Evolutionary conservation across 2,797 vertebrate genomes (phyloP), one percentile per base, ranked within the genome.

Genomic region (Pantherophis vulpinus): DNA sequence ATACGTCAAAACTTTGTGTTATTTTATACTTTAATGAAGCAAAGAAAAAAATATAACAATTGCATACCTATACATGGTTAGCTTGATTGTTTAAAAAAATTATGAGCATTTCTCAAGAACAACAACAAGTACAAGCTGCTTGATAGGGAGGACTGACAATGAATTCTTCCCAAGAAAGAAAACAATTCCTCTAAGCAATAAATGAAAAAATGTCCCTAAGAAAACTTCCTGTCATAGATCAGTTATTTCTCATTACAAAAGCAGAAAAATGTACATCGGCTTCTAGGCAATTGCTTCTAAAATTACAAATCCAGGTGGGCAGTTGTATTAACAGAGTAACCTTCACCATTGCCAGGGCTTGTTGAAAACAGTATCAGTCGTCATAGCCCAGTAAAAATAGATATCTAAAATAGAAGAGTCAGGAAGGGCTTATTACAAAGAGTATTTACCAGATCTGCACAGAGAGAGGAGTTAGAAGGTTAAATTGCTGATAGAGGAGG

Each of bases 221-320:
- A 97, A 97, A 94, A 94, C 93, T 87, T 94, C 92, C 96, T 94
- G 92, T 93, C 94, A 96, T 95, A 96, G 95, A 96, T 96, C 95
- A 94, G 95, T 95, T 96, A 94, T 96, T 97, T 96, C 92, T 96
- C 96, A 96, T 96, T 97, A 97, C 91, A 96, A 96, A 95, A 47
- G 42, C 6, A 37, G 12, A 16, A 47, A 32, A 70, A 94, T 95
- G 95, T 97, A 96, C 91, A 96, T 96, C 96, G 94, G 79, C 93
- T 92, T 95, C 54, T 0, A 96, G 95, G 86, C 91, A 94, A 97
- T 95, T 95, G 90, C 94, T 95, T 94, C 94, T 96, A 93, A 94
- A 96, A 96, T 94, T 95, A 94, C 94, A 97, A 96, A 96, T 74
- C 87, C 93, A 95, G 93, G 86, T 95, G 74, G 90, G 91, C 91